phyloP scores from a whole-genome alignment of 64 coral and sea anemone genomes.

The Porites australiensis region DNA sequence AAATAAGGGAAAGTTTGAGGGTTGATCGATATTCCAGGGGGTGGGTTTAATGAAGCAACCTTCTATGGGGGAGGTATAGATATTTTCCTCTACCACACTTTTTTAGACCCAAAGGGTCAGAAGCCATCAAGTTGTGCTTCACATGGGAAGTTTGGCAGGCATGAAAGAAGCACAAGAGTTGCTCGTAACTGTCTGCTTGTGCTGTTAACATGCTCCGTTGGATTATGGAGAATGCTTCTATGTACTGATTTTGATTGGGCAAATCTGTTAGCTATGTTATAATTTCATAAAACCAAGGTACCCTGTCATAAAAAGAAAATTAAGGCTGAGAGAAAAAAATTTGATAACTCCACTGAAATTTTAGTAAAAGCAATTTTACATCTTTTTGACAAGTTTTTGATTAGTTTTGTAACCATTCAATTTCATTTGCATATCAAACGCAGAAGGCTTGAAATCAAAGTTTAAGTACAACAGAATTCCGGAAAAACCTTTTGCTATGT shows the following conservation, averaged over 20 bases:
- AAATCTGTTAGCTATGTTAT: conserved; percentile 12
- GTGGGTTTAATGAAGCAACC: too few relatives aligned
- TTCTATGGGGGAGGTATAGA: too few relatives aligned
- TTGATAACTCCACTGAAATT: not conserved
- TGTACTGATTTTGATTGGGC: conserved; percentile 9
- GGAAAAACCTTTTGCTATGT: conserved; percentile 10
- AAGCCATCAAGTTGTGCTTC: conserved; percentile 2
- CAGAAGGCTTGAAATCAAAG: conserved; percentile 14
- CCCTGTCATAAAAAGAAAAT: conserved; percentile 14
- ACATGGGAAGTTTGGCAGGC: conserved; percentile 13
- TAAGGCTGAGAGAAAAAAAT: not conserved
- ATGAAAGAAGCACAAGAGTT: not conserved
- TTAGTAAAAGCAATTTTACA: conserved; percentile 15
- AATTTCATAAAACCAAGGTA: conserved; percentile 14
- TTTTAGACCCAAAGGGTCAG: not conserved
- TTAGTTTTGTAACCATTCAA: conserved; percentile 19
- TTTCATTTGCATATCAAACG: conserved; percentile 7
- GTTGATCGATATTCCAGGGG: too few relatives aligned
- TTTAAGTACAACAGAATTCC: conserved; percentile 7
- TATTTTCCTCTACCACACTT: too few relatives aligned
- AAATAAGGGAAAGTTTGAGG: too few relatives aligned
- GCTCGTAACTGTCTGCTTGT: not conserved
- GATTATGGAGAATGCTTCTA: not conserved
- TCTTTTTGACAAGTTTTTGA: conserved; percentile 19
- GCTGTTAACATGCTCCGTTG: not conserved